phyloP scores from a whole-genome alignment of 2,113 vertebrate genomes.

The Lophotis ruficrista region DNA sequence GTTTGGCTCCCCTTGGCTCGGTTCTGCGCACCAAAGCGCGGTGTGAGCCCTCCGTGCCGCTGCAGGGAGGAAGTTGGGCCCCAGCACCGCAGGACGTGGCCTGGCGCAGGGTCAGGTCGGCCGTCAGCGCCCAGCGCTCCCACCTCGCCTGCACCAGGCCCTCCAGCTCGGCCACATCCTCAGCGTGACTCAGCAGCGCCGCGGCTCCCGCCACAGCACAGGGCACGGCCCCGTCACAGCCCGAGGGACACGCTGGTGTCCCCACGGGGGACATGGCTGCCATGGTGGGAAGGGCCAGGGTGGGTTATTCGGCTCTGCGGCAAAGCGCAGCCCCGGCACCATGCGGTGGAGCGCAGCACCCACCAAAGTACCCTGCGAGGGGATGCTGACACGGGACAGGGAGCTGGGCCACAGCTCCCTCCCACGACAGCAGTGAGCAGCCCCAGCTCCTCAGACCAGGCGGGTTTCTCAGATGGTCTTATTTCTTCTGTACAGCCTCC shows the following conservation, averaged over 20 bases:
- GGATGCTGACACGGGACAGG: background rate
- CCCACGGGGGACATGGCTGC: background rate
- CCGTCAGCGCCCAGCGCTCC: background rate
- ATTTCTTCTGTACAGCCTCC: background rate
- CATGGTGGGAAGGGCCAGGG: background rate
- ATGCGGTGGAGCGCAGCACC: background rate
- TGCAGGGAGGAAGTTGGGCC: background rate
- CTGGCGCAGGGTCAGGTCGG: rapidly evolving
- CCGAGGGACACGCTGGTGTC: background rate
- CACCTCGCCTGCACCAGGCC: background rate
- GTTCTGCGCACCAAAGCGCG: rapidly evolving
- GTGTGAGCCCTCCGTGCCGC: background rate
- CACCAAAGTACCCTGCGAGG: background rate
- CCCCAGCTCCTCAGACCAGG: background rate
- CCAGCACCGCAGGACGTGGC: background rate
- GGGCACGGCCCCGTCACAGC: rapidly evolving
- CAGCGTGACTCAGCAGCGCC: background rate
- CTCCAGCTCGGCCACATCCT: background rate
- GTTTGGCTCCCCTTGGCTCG: background rate
- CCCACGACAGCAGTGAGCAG: background rate
- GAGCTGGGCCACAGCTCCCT: background rate
- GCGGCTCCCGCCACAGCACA: rapidly evolving
- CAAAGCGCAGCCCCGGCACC: background rate
- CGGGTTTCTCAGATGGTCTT: background rate
- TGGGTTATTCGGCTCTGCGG: background rate